A percentile compares a stretch with the other conserved stretches of the same genome.
These are phyloP conservation scores for Petroica traversi DNA, from an alignment of 2,113 vertebrate genomes.

Conservation along the genomic window DNA sequence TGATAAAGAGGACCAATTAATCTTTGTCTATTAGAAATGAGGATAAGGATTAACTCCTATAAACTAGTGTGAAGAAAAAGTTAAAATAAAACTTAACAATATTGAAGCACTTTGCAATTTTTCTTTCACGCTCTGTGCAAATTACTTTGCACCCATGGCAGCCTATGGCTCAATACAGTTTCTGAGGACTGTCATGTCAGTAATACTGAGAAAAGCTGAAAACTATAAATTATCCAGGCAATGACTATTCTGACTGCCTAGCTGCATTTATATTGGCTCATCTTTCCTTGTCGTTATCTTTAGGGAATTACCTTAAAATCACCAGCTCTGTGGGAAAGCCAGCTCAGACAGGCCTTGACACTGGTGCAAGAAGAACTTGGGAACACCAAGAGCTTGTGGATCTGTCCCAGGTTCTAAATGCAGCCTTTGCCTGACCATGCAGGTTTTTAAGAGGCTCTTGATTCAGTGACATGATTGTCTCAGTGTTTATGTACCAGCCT, in stretches of 20 bases:
- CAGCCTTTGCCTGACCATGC: not conserved
- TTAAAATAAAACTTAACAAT: constrained; percentile 69
- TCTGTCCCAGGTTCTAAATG: not conserved
- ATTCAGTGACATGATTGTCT: not conserved
- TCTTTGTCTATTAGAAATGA: constrained; percentile 73
- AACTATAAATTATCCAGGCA: constrained; percentile 45
- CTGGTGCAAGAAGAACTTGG: not conserved
- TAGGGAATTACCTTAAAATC: not conserved
- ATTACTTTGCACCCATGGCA: constrained; percentile 25
- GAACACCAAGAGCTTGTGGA: not conserved
- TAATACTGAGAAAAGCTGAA: constrained; percentile 32
- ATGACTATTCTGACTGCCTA: not conserved
- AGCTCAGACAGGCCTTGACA: not conserved
- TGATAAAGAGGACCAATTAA: constrained; percentile 78
- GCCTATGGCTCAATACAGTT: constrained; percentile 36
- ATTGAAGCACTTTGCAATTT: constrained; percentile 49
- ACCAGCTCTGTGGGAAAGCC: not conserved
- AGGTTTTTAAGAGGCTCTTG: not conserved
- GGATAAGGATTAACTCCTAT: constrained; percentile 63
- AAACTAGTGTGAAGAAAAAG: constrained; percentile 64
- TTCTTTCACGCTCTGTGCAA: constrained; percentile 8
- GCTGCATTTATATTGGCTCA: constrained; percentile 48
- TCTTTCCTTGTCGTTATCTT: constrained; percentile 17
- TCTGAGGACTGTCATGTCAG: not conserved
- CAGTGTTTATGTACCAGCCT: not conserved